Conservation (phyloP, 1,140 invertebrate genomes). For the Aphis craccivora region DNA sequence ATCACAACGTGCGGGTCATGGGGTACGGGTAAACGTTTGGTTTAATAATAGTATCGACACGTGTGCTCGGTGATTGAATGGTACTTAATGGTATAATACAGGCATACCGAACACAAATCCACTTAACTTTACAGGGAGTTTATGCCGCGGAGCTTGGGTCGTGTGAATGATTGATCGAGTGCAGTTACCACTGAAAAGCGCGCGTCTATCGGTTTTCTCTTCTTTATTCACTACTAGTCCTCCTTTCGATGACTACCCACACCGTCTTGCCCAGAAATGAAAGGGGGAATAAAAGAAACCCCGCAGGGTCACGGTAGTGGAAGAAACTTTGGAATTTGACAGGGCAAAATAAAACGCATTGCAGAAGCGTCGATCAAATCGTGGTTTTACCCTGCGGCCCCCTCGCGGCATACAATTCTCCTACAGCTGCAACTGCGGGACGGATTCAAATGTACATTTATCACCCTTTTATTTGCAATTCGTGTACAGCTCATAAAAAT, state of each 20-base stretch:
- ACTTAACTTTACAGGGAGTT: constrained; percentile 55
- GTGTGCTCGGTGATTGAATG: constrained; percentile 44
- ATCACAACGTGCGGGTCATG: not conserved
- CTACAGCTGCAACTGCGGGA: not conserved
- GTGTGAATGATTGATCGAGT: constrained; percentile 54
- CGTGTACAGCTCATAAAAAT: constrained; percentile 45
- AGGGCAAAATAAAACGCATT: constrained; percentile 45
- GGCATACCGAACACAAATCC: constrained; percentile 49
- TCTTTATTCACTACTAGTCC: not conserved
- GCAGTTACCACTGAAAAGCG: constrained; percentile 29
- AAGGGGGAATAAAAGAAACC: constrained; percentile 43
- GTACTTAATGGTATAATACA: constrained; percentile 51
- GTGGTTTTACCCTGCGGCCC: not conserved
- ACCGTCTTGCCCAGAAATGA: not conserved
- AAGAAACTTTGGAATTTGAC: constrained; percentile 44
- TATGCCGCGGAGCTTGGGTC: not conserved
- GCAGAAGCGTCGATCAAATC: constrained; percentile 53
- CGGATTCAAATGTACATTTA: constrained; percentile 49
- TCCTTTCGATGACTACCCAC: not conserved
- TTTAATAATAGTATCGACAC: constrained; percentile 50
- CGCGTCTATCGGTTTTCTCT: constrained; percentile 23
- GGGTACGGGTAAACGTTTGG: constrained; percentile 36
- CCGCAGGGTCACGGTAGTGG: not conserved
- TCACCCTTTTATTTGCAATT: constrained; percentile 55
- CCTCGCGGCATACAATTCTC: not conserved